phyloP scores from a whole-genome alignment of 1,140 invertebrate genomes.

The Lepidurus arcticus region DNA sequence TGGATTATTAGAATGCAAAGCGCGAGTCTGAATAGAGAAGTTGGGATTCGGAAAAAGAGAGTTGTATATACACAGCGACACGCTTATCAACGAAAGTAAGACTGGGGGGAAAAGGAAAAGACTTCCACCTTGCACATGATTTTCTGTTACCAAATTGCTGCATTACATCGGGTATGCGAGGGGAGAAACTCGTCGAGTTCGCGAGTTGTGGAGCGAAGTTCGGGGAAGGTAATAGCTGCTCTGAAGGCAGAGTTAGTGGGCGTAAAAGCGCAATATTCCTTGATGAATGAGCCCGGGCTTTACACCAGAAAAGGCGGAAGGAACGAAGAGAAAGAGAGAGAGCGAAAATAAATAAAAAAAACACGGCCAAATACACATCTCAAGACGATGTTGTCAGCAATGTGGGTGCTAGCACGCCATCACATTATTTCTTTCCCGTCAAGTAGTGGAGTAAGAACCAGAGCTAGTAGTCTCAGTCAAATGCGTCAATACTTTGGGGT shows the following conservation, averaged over 20 bases:
- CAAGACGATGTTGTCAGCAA: not conserved
- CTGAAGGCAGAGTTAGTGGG: not conserved
- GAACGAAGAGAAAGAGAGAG: too few relatives aligned
- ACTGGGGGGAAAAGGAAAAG: not conserved
- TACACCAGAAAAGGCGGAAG: not conserved
- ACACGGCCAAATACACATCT: not conserved
- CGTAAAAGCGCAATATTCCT: slow-evolving; percentile 14
- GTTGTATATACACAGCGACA: not conserved
- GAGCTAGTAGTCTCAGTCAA: not conserved
- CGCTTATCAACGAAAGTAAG: not conserved
- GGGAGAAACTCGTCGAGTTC: not conserved
- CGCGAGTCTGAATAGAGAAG: not conserved
- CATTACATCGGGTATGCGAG: not conserved
- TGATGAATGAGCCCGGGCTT: slow-evolving; percentile 4
- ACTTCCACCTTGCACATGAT: not conserved
- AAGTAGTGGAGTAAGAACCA: not conserved
- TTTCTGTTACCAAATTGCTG: slow-evolving; percentile 5
- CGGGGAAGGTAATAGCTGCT: not conserved
- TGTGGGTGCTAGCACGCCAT: not conserved
- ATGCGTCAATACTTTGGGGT: not conserved
- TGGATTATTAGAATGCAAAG: slow-evolving; percentile 19
- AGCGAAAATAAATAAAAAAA: not conserved
- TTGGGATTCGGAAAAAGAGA: not conserved
- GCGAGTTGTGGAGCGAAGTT: not conserved
- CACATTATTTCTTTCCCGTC: not conserved